phyloP scores from a whole-genome alignment of 30 jellyfish, hydroid and myxozoan species.

The Turritopsis dohrnii region DNA sequence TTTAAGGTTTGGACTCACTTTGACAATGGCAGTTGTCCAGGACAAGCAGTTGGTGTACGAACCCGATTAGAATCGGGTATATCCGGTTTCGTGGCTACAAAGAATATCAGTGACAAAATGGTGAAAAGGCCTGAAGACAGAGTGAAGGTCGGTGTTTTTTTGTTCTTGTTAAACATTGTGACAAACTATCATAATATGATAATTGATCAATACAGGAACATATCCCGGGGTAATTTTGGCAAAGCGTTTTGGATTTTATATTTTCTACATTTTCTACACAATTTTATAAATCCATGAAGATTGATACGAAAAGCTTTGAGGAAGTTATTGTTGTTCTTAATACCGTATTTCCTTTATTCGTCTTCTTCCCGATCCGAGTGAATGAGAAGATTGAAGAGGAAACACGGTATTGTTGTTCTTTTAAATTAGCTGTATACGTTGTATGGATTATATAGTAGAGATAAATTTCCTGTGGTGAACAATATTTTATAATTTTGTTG shows the following conservation, averaged over 20 bases:
- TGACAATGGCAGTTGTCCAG: conserved; percentile 96
- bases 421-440: too few relatives aligned
- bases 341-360: too few relatives aligned
- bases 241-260: not conserved
- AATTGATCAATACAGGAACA: not conserved
- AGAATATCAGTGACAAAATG: conserved; percentile 82
- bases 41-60: conserved; percentile 93
- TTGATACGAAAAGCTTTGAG: too few relatives aligned
- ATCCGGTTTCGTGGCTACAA: conserved; percentile 74
- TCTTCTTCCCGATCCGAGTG: too few relatives aligned
- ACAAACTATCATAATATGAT: not conserved
- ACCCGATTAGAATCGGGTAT: conserved; percentile 81
- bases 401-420: too few relatives aligned
- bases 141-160: conserved; percentile 73
- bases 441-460: too few relatives aligned
- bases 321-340: too few relatives aligned
- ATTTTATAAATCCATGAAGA: too few relatives aligned
- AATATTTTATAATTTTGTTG: too few relatives aligned
- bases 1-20: conserved; percentile 91
- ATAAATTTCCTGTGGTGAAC: too few relatives aligned
- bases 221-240: not conserved
- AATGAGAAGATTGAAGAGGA: too few relatives aligned
- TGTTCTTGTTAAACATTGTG: not conserved
- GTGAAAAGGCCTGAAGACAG: conserved; percentile 89
- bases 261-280: not conserved